phyloP scores from a whole-genome alignment of 64 coral and sea anemone species.

The Montipora efflorescens region DNA sequence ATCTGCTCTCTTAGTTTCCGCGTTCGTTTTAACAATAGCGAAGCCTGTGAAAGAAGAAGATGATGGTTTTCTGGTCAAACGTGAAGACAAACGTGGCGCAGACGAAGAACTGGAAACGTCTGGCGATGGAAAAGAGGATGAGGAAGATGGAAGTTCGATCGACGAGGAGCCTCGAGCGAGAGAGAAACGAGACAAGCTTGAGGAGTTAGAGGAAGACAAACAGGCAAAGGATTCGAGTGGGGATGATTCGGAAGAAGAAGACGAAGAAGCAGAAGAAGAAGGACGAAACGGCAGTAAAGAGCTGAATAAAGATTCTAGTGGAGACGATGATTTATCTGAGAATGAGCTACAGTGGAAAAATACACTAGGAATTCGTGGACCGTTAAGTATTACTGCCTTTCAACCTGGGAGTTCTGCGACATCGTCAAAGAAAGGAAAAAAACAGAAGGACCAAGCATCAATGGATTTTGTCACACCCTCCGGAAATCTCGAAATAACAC shows the following conservation, averaged over 20 bases:
- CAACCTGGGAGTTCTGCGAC: not conserved
- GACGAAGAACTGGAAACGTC: slow-evolving; percentile 27
- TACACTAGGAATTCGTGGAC: slow-evolving; percentile 17
- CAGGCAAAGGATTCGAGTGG: slow-evolving; percentile 16
- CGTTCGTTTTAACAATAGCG: not conserved
- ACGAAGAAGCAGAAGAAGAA: not conserved
- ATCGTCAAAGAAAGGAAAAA: not conserved
- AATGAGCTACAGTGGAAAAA: slow-evolving; percentile 22
- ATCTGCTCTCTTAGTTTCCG: not conserved
- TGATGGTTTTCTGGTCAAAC: not conserved
- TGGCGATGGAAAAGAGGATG: slow-evolving; percentile 7
- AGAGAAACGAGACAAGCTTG: not conserved
- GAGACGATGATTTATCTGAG: not conserved
- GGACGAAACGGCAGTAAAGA: not conserved
- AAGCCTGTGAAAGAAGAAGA: slow-evolving; percentile 17
- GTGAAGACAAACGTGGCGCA: not conserved
- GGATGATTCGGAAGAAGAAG: not conserved
- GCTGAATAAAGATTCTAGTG: not conserved
- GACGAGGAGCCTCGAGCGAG: slow-evolving; percentile 20
- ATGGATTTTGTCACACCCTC: not conserved
- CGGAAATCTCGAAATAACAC: slow-evolving; percentile 43
- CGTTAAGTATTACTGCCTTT: slow-evolving; percentile 27
- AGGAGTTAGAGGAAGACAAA: not conserved
- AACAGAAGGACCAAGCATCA: not conserved
- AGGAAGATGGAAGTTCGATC: slow-evolving; percentile 39